Percentiles rank a stretch among this genome's conserved stretches.
phyloP scores from a whole-genome alignment of 2,113 vertebrate genomes.

The Sylvietta virens region DNA sequence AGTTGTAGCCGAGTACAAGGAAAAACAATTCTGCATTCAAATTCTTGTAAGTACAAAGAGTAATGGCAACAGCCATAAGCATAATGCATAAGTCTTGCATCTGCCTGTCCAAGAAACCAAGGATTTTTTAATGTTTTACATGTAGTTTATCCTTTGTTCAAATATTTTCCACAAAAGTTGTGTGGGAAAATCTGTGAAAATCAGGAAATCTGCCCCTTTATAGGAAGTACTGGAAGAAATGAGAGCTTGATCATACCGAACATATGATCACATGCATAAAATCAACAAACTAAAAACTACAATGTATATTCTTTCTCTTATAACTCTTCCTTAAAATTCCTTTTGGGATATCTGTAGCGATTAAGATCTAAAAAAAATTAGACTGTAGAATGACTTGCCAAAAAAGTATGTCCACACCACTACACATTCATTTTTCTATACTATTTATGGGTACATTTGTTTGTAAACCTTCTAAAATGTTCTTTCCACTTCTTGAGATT shows the following conservation, averaged over 20 bases:
- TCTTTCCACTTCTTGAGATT: slow-evolving; percentile 1
- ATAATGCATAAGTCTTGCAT: neutral
- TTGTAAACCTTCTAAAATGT: slow-evolving; percentile 21
- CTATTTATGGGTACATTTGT: slow-evolving; percentile 4
- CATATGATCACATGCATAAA: neutral
- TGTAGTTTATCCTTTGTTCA: neutral
- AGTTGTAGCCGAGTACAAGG: neutral
- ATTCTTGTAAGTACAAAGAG: neutral
- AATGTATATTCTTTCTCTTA: neutral
- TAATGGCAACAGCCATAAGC: neutral
- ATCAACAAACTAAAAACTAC: neutral
- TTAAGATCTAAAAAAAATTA: neutral
- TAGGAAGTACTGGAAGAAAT: neutral
- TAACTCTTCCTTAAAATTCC: neutral
- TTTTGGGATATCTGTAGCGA: neutral
- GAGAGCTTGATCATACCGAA: neutral
- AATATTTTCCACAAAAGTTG: neutral
- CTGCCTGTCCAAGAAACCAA: neutral
- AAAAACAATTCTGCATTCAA: slow-evolving; percentile 4
- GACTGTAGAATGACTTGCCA: neutral
- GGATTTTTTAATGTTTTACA: neutral
- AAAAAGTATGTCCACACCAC: neutral
- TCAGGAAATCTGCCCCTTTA: neutral
- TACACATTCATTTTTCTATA: neutral
- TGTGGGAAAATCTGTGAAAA: neutral